Conservation (phyloP, 2,113 vertebrate genomes). For the Lepus americanus region DNA sequence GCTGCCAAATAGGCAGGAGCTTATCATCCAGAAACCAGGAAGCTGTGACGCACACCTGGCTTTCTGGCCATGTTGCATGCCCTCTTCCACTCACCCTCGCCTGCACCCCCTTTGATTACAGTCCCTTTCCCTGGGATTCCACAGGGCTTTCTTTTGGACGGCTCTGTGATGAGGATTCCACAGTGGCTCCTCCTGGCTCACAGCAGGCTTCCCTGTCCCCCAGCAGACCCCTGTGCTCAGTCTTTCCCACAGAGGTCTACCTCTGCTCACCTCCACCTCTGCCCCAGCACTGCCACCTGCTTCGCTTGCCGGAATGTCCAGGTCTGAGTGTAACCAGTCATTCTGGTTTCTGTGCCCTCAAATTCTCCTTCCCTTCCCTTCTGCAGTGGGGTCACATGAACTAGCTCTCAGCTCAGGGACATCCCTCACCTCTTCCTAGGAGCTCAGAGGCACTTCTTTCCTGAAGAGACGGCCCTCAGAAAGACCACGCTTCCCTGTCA, state of each 20-base stretch:
- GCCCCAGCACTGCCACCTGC: not conserved
- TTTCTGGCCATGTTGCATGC: not conserved
- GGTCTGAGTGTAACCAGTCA: conserved; percentile 20
- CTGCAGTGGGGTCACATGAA: not conserved
- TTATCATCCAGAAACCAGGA: not conserved
- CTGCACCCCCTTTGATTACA: not conserved
- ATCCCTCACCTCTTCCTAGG: not conserved
- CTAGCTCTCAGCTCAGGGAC: not conserved
- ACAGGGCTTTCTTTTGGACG: not conserved
- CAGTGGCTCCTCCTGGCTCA: not conserved
- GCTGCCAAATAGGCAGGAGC: not conserved
- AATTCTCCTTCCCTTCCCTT: not conserved
- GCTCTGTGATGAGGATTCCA: not conserved
- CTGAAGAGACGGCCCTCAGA: not conserved
- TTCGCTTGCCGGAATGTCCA: not conserved
- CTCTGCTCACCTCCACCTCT: not conserved
- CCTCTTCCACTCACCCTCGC: not conserved
- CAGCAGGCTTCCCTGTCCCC: not conserved
- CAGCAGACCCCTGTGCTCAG: not conserved
- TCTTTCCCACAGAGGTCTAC: not conserved
- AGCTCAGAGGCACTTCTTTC: not conserved
- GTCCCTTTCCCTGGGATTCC: not conserved
- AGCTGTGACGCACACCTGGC: not conserved
- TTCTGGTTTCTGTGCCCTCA: not conserved
- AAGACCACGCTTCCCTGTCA: not conserved